phyloP scores from a whole-genome alignment of 2,113 vertebrate species.

The Oryzias melastigma region DNA sequence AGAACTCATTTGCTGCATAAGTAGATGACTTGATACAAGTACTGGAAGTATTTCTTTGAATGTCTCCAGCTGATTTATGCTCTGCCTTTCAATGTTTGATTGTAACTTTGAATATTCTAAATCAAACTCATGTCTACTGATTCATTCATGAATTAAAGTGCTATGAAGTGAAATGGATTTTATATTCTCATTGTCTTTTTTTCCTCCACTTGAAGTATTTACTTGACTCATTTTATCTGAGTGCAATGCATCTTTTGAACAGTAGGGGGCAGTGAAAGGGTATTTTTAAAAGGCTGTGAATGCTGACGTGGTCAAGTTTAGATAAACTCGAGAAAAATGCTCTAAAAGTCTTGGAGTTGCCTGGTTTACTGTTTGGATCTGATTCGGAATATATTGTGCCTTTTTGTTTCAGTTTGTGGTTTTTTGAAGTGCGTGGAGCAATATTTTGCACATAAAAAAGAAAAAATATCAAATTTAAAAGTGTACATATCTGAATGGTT shows the following conservation, averaged over 20 bases:
- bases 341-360: too few relatives aligned
- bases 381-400: too few relatives aligned
- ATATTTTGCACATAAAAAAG: too few relatives aligned
- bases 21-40: constrained; percentile 17
- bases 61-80: constrained; percentile 21
- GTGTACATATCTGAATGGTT: too few relatives aligned
- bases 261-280: constrained; percentile 62
- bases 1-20: not conserved
- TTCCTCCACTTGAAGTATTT: too few relatives aligned
- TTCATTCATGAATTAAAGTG: constrained; percentile 24
- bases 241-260: constrained; percentile 80
- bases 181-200: not conserved
- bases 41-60: constrained; percentile 29
- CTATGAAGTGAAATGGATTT: constrained; percentile 12
- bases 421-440: too few relatives aligned
- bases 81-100: constrained; percentile 53
- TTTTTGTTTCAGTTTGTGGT: too few relatives aligned
- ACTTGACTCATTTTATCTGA: too few relatives aligned
- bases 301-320: constrained; percentile 19
- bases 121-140: constrained; percentile 14
- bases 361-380: too few relatives aligned
- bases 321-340: not conserved
- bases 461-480: too few relatives aligned
- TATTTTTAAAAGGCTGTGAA: not conserved
- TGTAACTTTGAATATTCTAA: constrained; percentile 29